Conservation (phyloP, 2,113 vertebrate species). For the Phaethon lepturus region DNA sequence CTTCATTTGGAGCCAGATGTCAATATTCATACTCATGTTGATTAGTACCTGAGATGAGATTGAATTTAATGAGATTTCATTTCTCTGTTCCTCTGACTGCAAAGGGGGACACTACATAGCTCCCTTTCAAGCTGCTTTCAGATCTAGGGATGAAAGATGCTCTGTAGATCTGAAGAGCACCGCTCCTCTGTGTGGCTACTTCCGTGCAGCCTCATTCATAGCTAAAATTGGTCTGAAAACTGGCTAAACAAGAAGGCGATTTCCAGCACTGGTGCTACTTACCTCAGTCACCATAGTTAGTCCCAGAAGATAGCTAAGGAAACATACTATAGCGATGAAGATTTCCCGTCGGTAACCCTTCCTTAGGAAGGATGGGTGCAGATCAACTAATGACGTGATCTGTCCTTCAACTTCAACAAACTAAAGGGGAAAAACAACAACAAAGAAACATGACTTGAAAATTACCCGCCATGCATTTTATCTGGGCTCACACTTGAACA, state of each 20-base stretch:
- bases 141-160: not conserved
- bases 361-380: conserved; percentile 97
- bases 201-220: not conserved
- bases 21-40: not conserved
- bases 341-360: conserved; percentile 98
- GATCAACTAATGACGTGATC: conserved; percentile 99
- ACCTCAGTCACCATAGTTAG: conserved; percentile 98
- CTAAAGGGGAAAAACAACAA: conserved; percentile 63
- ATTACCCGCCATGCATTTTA: not conserved
- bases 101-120: not conserved
- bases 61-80: not conserved
- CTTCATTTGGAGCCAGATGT: not conserved
- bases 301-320: conserved; percentile 96
- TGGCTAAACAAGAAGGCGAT: not conserved
- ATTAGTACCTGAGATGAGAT: not conserved
- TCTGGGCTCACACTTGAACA: not conserved
- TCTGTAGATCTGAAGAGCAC: not conserved
- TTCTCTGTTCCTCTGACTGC: not conserved
- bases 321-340: conserved; percentile 95
- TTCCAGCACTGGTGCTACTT: conserved; percentile 38
- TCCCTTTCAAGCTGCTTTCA: not conserved
- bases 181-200: not conserved
- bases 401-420: conserved; percentile 99
- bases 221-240: not conserved
- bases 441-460: not conserved